phyloP scores from a whole-genome alignment of 1,140 invertebrate species.

The Apocrypta bakeri region DNA sequence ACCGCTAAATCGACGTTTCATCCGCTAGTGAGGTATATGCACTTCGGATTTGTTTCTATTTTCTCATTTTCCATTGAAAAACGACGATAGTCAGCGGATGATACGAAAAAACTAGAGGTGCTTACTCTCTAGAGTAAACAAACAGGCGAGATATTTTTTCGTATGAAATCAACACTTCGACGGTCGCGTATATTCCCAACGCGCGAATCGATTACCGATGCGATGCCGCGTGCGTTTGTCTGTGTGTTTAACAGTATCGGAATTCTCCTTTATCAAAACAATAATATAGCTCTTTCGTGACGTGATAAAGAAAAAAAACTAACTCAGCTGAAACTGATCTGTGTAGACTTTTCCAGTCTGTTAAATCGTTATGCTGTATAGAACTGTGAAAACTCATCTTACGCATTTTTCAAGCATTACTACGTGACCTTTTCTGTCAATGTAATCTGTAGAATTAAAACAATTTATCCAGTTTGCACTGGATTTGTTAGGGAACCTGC shows the following conservation, averaged over 20 bases:
- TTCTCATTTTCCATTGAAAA: too few relatives aligned
- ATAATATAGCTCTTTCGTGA: neutral
- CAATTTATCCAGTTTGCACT: too few relatives aligned
- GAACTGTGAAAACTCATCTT: neutral
- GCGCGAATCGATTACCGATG: constrained; percentile 12
- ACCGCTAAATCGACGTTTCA: neutral
- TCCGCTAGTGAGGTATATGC: neutral
- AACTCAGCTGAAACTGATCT: neutral
- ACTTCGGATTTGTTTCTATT: too few relatives aligned
- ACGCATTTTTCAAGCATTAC: too few relatives aligned
- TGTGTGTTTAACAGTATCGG: neutral
- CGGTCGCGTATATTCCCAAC: neutral
- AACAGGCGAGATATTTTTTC: neutral
- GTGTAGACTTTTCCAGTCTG: neutral
- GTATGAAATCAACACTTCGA: neutral
- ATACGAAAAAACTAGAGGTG: neutral
- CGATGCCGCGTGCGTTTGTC: neutral
- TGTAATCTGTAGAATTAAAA: too few relatives aligned
- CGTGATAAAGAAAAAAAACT: neutral
- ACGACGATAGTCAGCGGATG: neutral
- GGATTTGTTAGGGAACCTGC: too few relatives aligned
- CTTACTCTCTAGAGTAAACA: neutral
- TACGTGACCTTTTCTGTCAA: too few relatives aligned
- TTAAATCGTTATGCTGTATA: neutral
- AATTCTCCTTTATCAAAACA: neutral